These are phyloP conservation scores for Myotis planiceps DNA, from an alignment of 2,797 vertebrate genomes.

Conservation along the genomic window DNA sequence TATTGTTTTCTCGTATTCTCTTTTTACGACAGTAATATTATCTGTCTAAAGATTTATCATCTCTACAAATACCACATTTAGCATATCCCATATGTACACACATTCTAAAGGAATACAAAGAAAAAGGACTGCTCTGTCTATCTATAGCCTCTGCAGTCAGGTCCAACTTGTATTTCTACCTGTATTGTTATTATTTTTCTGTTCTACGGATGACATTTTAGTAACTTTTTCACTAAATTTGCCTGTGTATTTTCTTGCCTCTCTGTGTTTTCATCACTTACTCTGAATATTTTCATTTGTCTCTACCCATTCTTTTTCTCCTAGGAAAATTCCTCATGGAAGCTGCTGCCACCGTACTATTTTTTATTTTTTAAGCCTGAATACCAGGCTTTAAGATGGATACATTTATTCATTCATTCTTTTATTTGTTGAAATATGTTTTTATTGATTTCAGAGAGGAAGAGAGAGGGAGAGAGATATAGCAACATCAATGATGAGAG, in stretches of 20 bases:
- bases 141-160: background rate
- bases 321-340: background rate
- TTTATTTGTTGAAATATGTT: too few relatives aligned
- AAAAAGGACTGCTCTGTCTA: background rate
- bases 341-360: background rate
- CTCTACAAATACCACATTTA: background rate
- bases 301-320: background rate
- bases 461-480: too few relatives aligned
- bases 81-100: background rate
- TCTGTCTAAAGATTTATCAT: background rate
- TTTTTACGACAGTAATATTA: background rate
- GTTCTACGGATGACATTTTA: accelerated
- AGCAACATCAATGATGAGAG: too few relatives aligned
- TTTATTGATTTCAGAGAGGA: too few relatives aligned
- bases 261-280: background rate
- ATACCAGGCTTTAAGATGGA: too few relatives aligned
- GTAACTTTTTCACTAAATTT: background rate
- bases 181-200: background rate
- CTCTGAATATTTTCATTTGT: background rate
- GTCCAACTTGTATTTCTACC: background rate
- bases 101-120: background rate
- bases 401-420: too few relatives aligned
- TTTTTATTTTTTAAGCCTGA: too few relatives aligned
- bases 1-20: background rate
- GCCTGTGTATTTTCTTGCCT: background rate